phyloP scores from a whole-genome alignment of 2,797 vertebrate species.

The Avahi laniger region DNA sequence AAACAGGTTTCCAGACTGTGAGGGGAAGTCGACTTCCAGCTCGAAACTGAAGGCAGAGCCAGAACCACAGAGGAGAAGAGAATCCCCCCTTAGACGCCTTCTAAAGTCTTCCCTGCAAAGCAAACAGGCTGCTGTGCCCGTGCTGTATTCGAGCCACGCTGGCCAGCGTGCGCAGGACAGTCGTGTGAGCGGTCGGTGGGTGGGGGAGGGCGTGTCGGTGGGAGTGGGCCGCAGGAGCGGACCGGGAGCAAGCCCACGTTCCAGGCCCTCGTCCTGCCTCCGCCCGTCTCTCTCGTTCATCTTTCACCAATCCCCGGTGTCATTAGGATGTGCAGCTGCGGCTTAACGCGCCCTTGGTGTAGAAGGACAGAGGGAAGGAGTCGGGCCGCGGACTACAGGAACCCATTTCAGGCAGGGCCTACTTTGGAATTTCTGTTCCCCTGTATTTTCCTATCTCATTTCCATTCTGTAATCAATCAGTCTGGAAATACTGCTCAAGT shows the following conservation, averaged over 20 bases:
- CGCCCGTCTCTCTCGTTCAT: background rate
- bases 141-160: background rate
- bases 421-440: background rate
- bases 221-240: background rate
- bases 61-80: background rate
- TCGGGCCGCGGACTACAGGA: background rate
- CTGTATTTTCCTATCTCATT: background rate
- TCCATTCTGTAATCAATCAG: background rate
- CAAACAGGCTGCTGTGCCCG: background rate
- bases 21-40: background rate
- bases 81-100: background rate
- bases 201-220: background rate
- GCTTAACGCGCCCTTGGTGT: accelerated
- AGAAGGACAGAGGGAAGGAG: background rate
- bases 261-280: background rate
- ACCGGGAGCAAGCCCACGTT: background rate
- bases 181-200: background rate
- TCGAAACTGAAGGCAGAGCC: background rate
- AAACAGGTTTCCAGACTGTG: background rate
- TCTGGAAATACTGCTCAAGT: background rate
- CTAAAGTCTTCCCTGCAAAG: background rate
- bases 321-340: background rate
- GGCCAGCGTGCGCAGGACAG: accelerated
- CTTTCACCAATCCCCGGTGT: background rate
- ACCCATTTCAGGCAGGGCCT: background rate